These are phyloP conservation scores for Limanda limanda DNA, from an alignment of 2,113 vertebrate genomes.

Conservation along the genomic window DNA sequence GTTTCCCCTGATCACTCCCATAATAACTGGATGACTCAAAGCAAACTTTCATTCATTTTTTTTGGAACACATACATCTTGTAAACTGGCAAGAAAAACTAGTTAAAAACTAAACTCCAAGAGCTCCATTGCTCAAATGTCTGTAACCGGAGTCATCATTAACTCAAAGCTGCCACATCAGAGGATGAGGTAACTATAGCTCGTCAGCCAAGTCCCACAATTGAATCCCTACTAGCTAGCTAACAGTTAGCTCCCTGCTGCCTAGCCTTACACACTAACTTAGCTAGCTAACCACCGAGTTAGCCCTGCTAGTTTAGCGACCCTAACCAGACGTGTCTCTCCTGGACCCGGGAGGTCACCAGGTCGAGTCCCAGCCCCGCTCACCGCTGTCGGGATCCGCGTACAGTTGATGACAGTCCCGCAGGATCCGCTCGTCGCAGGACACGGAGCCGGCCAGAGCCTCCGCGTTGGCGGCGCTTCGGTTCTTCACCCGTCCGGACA, in stretches of 20 bases:
- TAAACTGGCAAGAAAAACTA: too few relatives aligned
- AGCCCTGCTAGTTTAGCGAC: too few relatives aligned
- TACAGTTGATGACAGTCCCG: slow-evolving; percentile 85
- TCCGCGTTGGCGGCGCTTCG: slow-evolving; percentile 82
- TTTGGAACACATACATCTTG: too few relatives aligned
- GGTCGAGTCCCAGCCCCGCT: slow-evolving; percentile 39
- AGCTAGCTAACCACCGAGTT: slow-evolving; percentile 3
- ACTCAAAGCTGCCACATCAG: not conserved
- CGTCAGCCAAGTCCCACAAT: slow-evolving; percentile 1
- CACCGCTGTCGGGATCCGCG: slow-evolving; percentile 81
- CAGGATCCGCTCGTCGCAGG: slow-evolving; percentile 84
- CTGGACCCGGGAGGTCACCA: not conserved
- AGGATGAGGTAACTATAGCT: not conserved
- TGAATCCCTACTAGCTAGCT: slow-evolving; percentile 32
- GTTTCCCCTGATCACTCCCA: too few relatives aligned
- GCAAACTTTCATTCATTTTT: not conserved
- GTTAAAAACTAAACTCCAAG: too few relatives aligned
- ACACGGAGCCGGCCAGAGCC: slow-evolving; percentile 70
- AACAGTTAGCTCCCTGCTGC: slow-evolving; percentile 21
- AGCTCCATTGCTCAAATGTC: too few relatives aligned
- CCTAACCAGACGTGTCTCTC: not conserved
- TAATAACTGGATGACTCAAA: not conserved
- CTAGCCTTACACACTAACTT: not conserved
- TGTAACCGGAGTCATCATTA: not conserved
- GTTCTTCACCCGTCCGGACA: slow-evolving; percentile 84